phyloP scores from a whole-genome alignment of 2,888 invertebrate species.

The Leptinotarsa juncta region DNA sequence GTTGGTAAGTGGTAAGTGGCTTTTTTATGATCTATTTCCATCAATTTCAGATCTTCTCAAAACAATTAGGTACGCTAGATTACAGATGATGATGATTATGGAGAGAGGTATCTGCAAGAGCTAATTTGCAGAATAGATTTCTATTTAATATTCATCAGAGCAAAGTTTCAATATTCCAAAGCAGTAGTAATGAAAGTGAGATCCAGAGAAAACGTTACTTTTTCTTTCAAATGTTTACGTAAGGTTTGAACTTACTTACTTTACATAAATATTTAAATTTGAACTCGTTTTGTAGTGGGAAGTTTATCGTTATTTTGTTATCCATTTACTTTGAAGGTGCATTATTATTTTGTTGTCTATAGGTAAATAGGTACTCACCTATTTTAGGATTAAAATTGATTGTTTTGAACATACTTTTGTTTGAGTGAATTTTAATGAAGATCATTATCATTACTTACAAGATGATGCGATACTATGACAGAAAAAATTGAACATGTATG shows the following conservation, averaged over 20 bases:
- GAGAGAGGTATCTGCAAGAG: background rate
- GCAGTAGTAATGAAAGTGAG: conserved; percentile 7
- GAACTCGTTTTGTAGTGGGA: background rate
- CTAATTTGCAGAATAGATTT: background rate
- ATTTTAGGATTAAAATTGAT: too few relatives aligned
- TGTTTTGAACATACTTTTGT: too few relatives aligned
- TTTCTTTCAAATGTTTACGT: background rate
- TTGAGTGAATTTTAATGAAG: too few relatives aligned
- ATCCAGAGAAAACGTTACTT: conserved; percentile 11
- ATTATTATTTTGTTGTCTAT: too few relatives aligned
- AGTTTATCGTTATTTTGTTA: too few relatives aligned
- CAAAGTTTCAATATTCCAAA: background rate
- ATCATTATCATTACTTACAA: too few relatives aligned
- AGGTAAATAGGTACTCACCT: too few relatives aligned
- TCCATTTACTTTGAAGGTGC: too few relatives aligned
- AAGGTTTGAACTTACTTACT: background rate
- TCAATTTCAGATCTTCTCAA: background rate
- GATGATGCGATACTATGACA: too few relatives aligned
- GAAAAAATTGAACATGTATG: too few relatives aligned
- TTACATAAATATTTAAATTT: background rate
- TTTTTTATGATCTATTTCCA: background rate
- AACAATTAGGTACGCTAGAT: background rate
- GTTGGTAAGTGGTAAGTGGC: background rate
- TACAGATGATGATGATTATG: too few relatives aligned
- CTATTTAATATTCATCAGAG: background rate